Evolutionary conservation across 2,888 invertebrate species (phyloP).

Genomic region (Bimastos eiseni): DNA sequence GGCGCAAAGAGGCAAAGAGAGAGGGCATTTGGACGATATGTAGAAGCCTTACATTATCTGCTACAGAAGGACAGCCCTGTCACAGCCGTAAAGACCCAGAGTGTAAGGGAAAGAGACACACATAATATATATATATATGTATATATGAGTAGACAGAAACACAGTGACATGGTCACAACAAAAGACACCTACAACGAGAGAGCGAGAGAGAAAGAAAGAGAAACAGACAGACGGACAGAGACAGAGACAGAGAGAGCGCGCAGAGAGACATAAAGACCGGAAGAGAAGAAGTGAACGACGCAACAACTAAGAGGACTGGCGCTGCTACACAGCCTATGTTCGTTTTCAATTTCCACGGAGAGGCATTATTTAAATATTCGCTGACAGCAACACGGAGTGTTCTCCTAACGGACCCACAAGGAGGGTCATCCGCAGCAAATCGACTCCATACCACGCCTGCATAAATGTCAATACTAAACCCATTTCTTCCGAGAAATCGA

Average conservation of each 20-base stretch:
- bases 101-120: background rate
- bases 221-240: background rate
- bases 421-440: background rate
- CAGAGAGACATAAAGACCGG: background rate
- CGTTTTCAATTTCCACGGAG: slow-evolving; percentile 5
- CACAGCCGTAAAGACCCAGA: too few relatives aligned
- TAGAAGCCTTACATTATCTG: background rate
- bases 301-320: background rate
- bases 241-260: background rate
- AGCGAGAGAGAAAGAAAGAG: background rate
- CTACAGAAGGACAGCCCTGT: too few relatives aligned
- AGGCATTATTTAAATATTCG: background rate
- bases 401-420: background rate
- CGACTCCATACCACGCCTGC: background rate
- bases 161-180: too few relatives aligned
- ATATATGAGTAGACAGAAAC: too few relatives aligned
- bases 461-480: background rate
- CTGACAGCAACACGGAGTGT: slow-evolving; percentile 6
- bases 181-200: too few relatives aligned
- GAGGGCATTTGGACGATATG: background rate
- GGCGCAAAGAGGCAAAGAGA: background rate
- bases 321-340: background rate
- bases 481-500: background rate
- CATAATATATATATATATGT: too few relatives aligned
- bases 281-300: background rate